Evolutionary conservation across 2,797 vertebrate species (phyloP), one percentile per base, ranked within the genome.

Genomic region (Limnodromus scolopaceus): DNA sequence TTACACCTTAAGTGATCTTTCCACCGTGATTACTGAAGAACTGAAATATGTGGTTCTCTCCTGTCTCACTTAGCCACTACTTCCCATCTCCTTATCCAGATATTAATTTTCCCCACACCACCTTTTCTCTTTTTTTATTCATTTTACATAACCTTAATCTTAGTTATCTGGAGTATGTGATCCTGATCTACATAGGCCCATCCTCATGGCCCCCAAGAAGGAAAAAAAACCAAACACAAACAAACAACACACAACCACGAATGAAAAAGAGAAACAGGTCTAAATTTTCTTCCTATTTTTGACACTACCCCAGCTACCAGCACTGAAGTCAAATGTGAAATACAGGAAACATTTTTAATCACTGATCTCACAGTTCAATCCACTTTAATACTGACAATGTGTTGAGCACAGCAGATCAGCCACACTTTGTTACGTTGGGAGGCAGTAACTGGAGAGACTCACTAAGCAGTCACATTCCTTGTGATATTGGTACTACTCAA

Each of bases 181-280:
- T 41, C 27, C 34, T 55, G 27, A 65, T 12, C 32, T 66, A 45
- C n/a, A 46, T 1, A 69, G 43, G 60, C 1, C 2, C 11, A 32
- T 32, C 6, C 27, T 54, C 30, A 66, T 1, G 1, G 41, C 2
- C 5, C 18, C 8, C 27, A 4, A 19, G 57, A 63, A 11, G 13
- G 24, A 48, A 55, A 36, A 16, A 58, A 38, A 14, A 22, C 11
- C 3, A 30, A 39, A 28, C 14, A 71, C 30, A 1, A 46, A 24
- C 34, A 36, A 30, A 14, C 18, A 63, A 19, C 25, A 27, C 27
- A 53, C 9, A 30, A 19, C 11, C 34, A 32, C 6, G 2, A 23
- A 10, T 36, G n/a, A 45, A 4, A 28, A 18, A 5, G 6, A 58
- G 19, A 20, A 72, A 6, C 32, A 23, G 5, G 14, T n/a, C 58